These are phyloP conservation scores for Alosa alosa DNA, from an alignment of 2,113 vertebrate genomes.

Conservation along the genomic window DNA sequence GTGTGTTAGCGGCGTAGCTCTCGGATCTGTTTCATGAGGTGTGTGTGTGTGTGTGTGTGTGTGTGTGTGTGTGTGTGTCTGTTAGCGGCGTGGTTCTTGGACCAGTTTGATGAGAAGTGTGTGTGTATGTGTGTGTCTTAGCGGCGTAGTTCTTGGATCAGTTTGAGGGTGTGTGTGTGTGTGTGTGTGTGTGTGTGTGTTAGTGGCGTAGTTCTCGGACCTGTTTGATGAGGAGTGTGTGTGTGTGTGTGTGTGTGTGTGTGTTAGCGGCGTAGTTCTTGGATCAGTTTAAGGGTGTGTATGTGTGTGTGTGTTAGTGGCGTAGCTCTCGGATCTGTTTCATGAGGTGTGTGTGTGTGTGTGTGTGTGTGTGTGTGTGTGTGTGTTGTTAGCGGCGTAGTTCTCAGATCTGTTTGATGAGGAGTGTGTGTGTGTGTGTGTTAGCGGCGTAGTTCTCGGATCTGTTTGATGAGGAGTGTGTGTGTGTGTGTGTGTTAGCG, in stretches of 20 bases:
- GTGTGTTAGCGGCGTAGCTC: no score
- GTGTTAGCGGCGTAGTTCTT: no score
- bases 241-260: no score
- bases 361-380: constrained; percentile 38
- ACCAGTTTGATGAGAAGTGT: not conserved
- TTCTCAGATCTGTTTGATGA: constrained; percentile 36
- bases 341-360: not conserved
- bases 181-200: no score
- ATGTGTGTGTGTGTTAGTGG: no score
- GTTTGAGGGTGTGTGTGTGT: no score
- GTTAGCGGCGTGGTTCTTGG: no score
- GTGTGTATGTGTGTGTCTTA: constrained; percentile 27
- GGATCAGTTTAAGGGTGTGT: constrained; percentile 44
- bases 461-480: constrained; percentile 95
- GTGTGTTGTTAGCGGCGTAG: constrained; percentile 36
- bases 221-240: no score
- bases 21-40: not conserved
- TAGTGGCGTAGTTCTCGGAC: no score
- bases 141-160: not conserved
- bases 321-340: constrained; percentile 38
- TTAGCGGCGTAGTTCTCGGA: constrained; percentile 96
- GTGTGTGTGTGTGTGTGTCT: not conserved
- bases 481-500: constrained; percentile 77
- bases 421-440: constrained; percentile 68
- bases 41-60: not conserved